Evolutionary conservation across 2,113 vertebrate genomes (phyloP).

Genomic region (Cavia porcellus): DNA sequence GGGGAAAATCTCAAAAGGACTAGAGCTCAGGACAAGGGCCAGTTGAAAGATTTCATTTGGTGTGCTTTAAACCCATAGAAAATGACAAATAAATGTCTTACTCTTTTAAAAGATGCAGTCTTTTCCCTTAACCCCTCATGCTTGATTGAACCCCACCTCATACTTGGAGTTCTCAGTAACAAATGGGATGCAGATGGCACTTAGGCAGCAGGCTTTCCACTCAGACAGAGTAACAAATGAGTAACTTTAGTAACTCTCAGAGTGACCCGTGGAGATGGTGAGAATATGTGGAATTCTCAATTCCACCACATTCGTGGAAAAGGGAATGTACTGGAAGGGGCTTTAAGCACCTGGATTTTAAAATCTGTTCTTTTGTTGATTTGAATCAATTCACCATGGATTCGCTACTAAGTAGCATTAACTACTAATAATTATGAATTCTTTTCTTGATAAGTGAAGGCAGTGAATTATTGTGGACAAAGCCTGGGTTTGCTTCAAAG

Average conservation of each 20-base stretch:
- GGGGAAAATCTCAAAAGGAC: background rate
- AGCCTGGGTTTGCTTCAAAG: background rate
- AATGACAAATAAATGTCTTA: background rate
- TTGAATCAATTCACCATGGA: background rate
- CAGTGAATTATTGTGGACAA: background rate
- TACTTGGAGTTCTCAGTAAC: background rate
- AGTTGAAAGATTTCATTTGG: background rate
- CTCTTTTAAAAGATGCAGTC: background rate
- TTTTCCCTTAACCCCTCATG: background rate
- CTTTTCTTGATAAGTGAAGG: slow-evolving; percentile 19
- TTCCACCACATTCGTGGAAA: background rate
- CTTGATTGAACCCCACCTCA: background rate
- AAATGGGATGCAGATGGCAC: background rate
- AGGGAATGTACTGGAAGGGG: background rate
- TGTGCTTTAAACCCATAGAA: background rate
- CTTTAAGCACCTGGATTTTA: background rate
- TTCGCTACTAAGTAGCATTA: background rate
- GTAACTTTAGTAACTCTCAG: background rate
- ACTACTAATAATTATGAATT: background rate
- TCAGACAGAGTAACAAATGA: background rate
- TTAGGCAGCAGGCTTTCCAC: background rate
- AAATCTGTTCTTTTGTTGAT: background rate
- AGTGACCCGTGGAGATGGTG: background rate
- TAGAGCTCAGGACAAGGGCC: background rate
- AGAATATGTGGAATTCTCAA: slow-evolving; percentile 39